phyloP scores from a whole-genome alignment of 2,113 vertebrate species.

The Seriola aureovittata region DNA sequence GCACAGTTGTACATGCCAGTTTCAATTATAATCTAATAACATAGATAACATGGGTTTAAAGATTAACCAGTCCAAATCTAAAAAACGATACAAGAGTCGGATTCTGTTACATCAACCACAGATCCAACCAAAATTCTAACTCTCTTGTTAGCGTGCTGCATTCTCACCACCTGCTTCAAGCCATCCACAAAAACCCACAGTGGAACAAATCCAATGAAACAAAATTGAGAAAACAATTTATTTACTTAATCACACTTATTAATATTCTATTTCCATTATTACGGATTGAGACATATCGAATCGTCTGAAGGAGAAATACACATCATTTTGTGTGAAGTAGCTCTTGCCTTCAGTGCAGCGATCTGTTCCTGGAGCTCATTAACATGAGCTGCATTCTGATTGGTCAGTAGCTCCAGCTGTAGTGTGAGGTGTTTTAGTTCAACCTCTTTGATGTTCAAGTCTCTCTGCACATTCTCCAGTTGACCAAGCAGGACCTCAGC shows the following conservation, averaged over 20 bases:
- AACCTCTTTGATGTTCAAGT: conserved; percentile 83
- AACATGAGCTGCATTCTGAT: conserved; percentile 69
- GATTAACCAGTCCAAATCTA: not conserved
- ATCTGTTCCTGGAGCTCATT: conserved; percentile 85
- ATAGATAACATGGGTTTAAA: not conserved
- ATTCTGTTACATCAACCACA: too few relatives aligned
- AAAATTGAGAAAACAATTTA: too few relatives aligned
- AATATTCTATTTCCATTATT: too few relatives aligned
- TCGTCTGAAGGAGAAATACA: not conserved
- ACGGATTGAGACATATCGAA: too few relatives aligned
- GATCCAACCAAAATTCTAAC: too few relatives aligned
- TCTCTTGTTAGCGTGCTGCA: too few relatives aligned
- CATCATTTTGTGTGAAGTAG: not conserved
- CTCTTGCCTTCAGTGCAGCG: conserved; percentile 82
- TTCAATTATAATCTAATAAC: not conserved
- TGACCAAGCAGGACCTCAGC: conserved; percentile 84
- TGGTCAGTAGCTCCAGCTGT: conserved; percentile 85
- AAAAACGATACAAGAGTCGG: too few relatives aligned
- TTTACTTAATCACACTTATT: too few relatives aligned
- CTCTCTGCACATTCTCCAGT: conserved; percentile 85
- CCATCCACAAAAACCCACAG: too few relatives aligned
- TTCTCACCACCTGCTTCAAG: too few relatives aligned
- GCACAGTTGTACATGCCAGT: not conserved
- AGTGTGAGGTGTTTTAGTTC: conserved; percentile 87
- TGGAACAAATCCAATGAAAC: too few relatives aligned